Conservation (phyloP, 2,113 vertebrate species). For the Syngnathus typhle region DNA sequence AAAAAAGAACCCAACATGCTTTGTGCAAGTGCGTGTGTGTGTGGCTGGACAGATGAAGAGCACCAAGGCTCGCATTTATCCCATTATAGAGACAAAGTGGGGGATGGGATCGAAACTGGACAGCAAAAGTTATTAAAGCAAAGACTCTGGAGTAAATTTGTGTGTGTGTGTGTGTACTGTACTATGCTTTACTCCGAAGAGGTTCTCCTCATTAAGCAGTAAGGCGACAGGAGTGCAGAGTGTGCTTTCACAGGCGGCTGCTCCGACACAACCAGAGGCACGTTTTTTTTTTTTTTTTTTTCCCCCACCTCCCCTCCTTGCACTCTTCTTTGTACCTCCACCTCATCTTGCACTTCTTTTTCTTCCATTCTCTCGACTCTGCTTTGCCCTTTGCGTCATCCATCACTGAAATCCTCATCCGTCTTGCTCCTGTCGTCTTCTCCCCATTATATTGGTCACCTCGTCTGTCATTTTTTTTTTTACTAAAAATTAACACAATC, state of each 20-base stretch:
- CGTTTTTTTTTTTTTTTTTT: conserved; percentile 23
- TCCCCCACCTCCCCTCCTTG: conserved; percentile 11
- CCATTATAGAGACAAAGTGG: conserved; percentile 51
- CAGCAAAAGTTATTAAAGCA: conserved; percentile 69
- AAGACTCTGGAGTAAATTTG: conserved; percentile 61
- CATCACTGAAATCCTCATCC: conserved; percentile 11
- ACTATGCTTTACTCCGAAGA: conserved; percentile 41
- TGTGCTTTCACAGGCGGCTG: conserved; percentile 67
- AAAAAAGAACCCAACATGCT: conserved; percentile 1
- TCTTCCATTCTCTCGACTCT: background rate
- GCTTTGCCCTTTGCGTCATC: background rate
- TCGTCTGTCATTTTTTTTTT: conserved; percentile 14
- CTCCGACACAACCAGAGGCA: conserved; percentile 55
- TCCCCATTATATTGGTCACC: conserved; percentile 10
- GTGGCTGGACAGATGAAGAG: conserved; percentile 37
- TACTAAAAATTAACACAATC: conserved; percentile 10
- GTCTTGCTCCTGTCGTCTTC: conserved; percentile 1
- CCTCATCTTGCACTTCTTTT: background rate
- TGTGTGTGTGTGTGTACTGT: conserved; percentile 8
- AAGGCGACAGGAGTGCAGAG: conserved; percentile 65
- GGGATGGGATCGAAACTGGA: conserved; percentile 57
- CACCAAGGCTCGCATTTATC: conserved; percentile 59
- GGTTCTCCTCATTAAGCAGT: conserved; percentile 68
- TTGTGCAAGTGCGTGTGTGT: conserved; percentile 26
- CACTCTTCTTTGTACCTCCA: conserved; percentile 5